Conservation (phyloP, 2,113 vertebrate species). For the Mesembrinibis cayennensis region DNA sequence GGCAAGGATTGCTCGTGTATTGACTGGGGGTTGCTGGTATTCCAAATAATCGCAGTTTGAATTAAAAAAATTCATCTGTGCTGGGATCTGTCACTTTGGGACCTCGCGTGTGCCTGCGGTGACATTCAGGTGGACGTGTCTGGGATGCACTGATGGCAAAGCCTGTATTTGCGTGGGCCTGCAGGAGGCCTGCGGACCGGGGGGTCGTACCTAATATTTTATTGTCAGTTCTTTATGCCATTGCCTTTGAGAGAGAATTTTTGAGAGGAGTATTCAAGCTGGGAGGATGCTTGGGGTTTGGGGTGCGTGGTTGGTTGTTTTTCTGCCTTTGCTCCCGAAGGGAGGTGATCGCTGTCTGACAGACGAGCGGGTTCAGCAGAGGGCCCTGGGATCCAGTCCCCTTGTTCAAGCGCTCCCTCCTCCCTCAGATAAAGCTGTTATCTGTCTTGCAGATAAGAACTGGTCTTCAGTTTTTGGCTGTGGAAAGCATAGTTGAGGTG, state of each 20-base stretch:
- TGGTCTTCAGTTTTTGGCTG: not conserved
- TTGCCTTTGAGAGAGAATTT: not conserved
- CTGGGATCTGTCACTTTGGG: not conserved
- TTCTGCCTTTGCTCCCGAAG: not conserved
- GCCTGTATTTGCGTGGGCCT: not conserved
- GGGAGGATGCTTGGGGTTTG: not conserved
- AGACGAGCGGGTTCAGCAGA: not conserved
- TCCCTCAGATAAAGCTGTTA: not conserved
- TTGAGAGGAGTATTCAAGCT: not conserved
- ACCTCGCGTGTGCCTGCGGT: not conserved
- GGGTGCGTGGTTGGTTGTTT: not conserved
- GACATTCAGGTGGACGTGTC: rapidly evolving
- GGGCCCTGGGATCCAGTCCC: not conserved
- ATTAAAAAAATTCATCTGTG: rapidly evolving
- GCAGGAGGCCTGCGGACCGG: not conserved
- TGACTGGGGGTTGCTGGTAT: not conserved
- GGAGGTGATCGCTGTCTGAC: not conserved
- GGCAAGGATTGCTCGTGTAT: not conserved
- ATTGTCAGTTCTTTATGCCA: rapidly evolving
- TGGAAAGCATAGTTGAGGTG: not conserved
- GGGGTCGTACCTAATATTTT: rapidly evolving
- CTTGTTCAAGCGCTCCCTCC: not conserved
- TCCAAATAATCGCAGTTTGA: not conserved
- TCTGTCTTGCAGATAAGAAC: not conserved
- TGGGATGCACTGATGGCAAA: no score